These are phyloP conservation scores for Apamea sordens DNA, from an alignment of 2,888 invertebrate species.

Conservation along the genomic window DNA sequence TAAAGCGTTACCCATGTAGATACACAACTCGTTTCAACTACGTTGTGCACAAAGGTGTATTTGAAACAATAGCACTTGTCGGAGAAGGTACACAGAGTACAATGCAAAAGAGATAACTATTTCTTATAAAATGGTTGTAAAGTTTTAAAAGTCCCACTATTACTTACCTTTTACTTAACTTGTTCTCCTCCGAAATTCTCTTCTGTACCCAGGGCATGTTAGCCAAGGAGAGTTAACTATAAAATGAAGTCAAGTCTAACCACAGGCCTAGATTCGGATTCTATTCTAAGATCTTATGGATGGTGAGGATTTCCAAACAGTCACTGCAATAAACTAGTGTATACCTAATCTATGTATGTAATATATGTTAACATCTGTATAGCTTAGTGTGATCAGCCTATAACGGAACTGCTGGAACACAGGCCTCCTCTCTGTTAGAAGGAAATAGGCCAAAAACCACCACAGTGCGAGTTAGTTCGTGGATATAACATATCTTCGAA, in stretches of 20 bases:
- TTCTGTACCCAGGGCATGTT: too few relatives aligned
- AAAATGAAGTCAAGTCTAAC: background rate
- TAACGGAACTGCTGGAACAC: background rate
- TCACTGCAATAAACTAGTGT: background rate
- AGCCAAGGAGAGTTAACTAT: background rate
- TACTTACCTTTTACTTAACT: background rate
- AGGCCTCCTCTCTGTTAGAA: background rate
- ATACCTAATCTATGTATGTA: background rate
- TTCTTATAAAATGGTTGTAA: background rate
- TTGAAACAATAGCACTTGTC: conserved; percentile 37
- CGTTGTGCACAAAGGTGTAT: conserved; percentile 2
- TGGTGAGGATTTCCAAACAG: background rate
- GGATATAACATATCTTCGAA: background rate
- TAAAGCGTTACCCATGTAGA: background rate
- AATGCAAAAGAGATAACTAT: background rate
- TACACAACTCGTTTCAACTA: conserved; percentile 31
- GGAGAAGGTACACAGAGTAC: conserved; percentile 12
- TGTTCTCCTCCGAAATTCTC: background rate
- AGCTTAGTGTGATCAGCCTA: background rate
- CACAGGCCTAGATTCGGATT: background rate
- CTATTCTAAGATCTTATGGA: background rate
- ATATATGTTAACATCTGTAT: background rate
- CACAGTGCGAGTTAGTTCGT: background rate
- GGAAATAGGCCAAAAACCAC: background rate
- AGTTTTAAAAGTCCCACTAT: background rate